Base-by-base conservation (phyloP, 2,797 vertebrate species). In the Coilia nasus region DNA sequence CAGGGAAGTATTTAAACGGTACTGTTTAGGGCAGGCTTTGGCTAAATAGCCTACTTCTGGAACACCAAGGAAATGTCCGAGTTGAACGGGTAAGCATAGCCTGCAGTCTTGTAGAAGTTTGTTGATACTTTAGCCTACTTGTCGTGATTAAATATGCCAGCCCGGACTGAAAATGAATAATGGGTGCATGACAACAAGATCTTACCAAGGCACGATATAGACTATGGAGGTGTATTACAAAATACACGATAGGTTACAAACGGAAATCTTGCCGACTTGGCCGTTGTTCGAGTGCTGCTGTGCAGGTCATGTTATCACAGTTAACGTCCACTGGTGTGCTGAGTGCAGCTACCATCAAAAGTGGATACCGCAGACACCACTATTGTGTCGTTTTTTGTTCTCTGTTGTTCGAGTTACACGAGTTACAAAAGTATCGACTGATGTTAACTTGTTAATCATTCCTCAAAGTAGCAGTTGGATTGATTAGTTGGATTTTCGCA, bases 281-380 rank as follows among this genome's bases (percentile, higher is more conserved):
- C 67, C 67, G 67, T 75, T 75, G 67, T 75, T 75, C 67, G 67
- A 28, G 15, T 75, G 67, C 67, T 41, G 67, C 5, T 19, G 28
- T 41, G 17, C 17, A 41, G 25, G 7, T 64, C 23, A 25, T 64
- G 62, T 64, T 64, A 64, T 25, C 62, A 64, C 62, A 64, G 62
- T 64, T 28, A 28, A 64, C 23, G 28, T 14, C 7, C 6, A 57
- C 56, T 64, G n/a, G 14, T 71, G 25, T 15, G 31, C 5, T 19
- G 15, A 23, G 5, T 23, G 0, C 59, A 21, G 19, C 28, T 17
- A 5, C 6, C 67, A 0, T 41, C 15, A 41, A 35, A 67, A 67
- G 1, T 7, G 15, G 4, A 47, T 47, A 47, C 46, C 46, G 10
- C 46, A 47, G 4, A 41, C 67, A 15, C 19, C n/a, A 15, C 5